Evolutionary conservation across 2,888 invertebrate genomes (phyloP).

Genomic region (Lathronympha strigana): DNA sequence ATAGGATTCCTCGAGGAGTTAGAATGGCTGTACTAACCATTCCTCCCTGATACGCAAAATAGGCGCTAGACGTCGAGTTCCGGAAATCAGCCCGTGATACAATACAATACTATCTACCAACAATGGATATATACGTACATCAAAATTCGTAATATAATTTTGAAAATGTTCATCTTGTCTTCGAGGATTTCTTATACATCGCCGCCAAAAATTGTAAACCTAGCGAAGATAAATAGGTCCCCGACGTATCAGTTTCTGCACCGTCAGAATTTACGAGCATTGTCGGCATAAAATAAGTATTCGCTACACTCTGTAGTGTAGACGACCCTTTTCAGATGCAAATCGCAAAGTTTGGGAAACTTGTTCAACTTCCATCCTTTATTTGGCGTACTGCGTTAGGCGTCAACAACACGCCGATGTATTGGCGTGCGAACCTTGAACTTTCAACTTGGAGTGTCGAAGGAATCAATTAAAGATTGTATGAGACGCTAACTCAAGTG

Average conservation of each 20-base stretch:
- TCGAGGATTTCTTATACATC: slow-evolving; percentile 1
- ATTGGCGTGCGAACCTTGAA: slow-evolving; percentile 29
- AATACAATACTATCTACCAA: too few relatives aligned
- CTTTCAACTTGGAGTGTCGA: slow-evolving; percentile 19
- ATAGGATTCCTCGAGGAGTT: too few relatives aligned
- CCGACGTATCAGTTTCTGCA: slow-evolving; percentile 24
- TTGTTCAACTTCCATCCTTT: slow-evolving; percentile 23
- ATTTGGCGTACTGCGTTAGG: slow-evolving; percentile 16
- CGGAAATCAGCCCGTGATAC: too few relatives aligned
- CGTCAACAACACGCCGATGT: slow-evolving; percentile 33
- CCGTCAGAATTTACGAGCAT: slow-evolving; percentile 32
- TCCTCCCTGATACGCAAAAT: too few relatives aligned
- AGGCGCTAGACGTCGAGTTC: too few relatives aligned
- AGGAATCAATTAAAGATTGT: slow-evolving; percentile 15
- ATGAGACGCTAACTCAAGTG: not conserved
- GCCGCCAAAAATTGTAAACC: slow-evolving; percentile 4
- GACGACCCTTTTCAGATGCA: slow-evolving; percentile 40
- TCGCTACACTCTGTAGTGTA: slow-evolving; percentile 26
- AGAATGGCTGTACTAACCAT: too few relatives aligned
- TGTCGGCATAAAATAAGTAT: slow-evolving; percentile 35
- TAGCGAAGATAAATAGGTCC: slow-evolving; percentile 22
- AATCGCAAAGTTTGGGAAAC: slow-evolving; percentile 35
- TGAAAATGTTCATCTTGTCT: not conserved
- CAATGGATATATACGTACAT: too few relatives aligned
- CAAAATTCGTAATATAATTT: not conserved